phyloP scores from a whole-genome alignment of 2,113 vertebrate species.

The Petrocephalus zakoni region DNA sequence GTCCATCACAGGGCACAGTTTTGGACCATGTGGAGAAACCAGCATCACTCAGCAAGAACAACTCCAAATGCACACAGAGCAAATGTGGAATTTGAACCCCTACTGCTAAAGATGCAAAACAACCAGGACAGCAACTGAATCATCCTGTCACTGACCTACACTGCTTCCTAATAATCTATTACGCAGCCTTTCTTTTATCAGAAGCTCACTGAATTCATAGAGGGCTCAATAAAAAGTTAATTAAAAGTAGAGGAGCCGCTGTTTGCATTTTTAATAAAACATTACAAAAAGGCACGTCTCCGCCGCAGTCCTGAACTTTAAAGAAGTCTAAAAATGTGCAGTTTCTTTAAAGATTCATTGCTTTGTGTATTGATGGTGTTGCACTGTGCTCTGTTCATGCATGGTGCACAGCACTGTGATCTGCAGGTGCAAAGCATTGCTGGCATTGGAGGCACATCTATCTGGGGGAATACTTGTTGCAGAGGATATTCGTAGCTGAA shows the following conservation, averaged over 20 bases:
- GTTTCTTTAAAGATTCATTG: neutral
- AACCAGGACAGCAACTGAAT: neutral
- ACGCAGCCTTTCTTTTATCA: neutral
- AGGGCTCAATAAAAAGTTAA: conserved; percentile 1
- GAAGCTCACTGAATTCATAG: neutral
- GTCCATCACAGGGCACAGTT: neutral
- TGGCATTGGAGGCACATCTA: neutral
- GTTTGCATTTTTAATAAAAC: conserved; percentile 4
- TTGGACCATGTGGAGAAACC: too few species aligned
- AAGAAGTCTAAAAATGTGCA: neutral
- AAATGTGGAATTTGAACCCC: neutral
- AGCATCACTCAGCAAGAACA: too few species aligned
- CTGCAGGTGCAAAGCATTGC: neutral
- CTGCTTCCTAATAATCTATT: neutral
- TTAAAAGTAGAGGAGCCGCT: neutral
- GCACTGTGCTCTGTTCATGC: neutral
- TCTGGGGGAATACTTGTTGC: neutral
- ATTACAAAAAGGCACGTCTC: neutral
- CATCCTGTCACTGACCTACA: neutral
- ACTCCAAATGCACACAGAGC: neutral
- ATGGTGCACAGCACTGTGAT: neutral
- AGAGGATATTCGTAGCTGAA: neutral
- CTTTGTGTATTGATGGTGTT: neutral
- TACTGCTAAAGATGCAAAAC: neutral
- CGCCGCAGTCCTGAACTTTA: neutral